These are phyloP conservation scores for Bombus affinis DNA, from an alignment of 1,140 invertebrate species.

Conservation along the genomic window DNA sequence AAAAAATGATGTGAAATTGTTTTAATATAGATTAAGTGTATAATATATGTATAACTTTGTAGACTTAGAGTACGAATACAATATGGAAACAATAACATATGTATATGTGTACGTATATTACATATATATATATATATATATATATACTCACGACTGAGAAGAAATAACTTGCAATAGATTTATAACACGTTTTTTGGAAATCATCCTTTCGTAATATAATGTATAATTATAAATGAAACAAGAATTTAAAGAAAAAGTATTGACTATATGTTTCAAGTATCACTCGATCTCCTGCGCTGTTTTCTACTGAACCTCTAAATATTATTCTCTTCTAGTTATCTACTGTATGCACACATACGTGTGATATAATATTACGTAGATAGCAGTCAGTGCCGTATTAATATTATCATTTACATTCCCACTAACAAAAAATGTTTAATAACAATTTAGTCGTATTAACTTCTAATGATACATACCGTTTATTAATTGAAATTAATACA, in stretches of 20 bases:
- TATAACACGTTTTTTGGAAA: conserved; percentile 77
- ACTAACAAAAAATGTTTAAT: not conserved
- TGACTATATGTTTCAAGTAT: not conserved
- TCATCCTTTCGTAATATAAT: conserved; percentile 70
- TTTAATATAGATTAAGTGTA: not conserved
- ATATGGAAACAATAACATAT: not conserved
- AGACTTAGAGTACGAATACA: too few relatives aligned
- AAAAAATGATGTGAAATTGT: not conserved
- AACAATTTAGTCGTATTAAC: not conserved
- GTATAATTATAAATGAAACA: not conserved
- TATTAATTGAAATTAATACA: not conserved
- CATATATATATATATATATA: conserved; percentile 66
- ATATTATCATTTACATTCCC: not conserved
- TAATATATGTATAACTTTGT: too few relatives aligned
- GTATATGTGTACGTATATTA: not conserved
- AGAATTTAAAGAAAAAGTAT: not conserved
- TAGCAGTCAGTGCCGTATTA: conserved; percentile 48
- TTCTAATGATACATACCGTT: too few relatives aligned
- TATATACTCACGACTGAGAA: conserved; percentile 80
- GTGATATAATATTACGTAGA: conserved; percentile 5
- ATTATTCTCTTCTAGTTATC: not conserved
- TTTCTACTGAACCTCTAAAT: not conserved
- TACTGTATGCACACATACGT: not conserved
- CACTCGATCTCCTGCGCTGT: not conserved
- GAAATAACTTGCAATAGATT: conserved; percentile 79